phyloP scores from a whole-genome alignment of 2,113 vertebrate genomes.

The Channa maculata region DNA sequence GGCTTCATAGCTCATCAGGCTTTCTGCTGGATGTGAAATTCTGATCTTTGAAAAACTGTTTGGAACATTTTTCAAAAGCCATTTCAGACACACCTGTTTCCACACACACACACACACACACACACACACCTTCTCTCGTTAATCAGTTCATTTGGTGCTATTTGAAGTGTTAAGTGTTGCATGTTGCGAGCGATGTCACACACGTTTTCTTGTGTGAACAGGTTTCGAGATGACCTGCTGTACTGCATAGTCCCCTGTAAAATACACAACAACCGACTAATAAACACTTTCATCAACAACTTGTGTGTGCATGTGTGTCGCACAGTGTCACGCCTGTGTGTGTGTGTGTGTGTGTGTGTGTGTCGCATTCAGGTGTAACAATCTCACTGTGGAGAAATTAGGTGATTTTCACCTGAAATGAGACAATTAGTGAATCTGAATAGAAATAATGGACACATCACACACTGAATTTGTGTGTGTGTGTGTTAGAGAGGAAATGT shows the following conservation, averaged over 20 bases:
- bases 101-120: conserved; percentile 30
- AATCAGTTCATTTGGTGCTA: conserved; percentile 50
- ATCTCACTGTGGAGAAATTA: conserved; percentile 31
- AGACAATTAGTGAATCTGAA: conserved; percentile 45
- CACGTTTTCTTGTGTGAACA: conserved; percentile 32
- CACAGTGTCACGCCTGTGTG: neutral
- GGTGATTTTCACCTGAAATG: conserved; percentile 52
- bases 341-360: neutral
- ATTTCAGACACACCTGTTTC: conserved; percentile 1
- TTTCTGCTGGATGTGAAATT: too few relatives aligned
- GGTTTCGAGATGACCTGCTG: conserved; percentile 51
- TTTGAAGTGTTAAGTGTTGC: conserved; percentile 52
- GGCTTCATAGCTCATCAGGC: too few relatives aligned
- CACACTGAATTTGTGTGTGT: conserved; percentile 1
- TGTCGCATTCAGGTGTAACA: conserved; percentile 45
- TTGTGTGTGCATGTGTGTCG: neutral
- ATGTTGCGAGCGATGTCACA: conserved; percentile 33
- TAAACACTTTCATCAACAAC: conserved; percentile 21
- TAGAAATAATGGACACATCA: conserved; percentile 33
- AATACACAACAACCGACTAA: conserved; percentile 6
- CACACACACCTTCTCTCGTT: conserved; percentile 15
- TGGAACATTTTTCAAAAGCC: neutral
- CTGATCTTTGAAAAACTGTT: neutral
- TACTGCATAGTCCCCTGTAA: neutral
- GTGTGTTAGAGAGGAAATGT: conserved; percentile 1